Conservation (phyloP, 2,797 vertebrate genomes). For the Strix occidentalis region DNA sequence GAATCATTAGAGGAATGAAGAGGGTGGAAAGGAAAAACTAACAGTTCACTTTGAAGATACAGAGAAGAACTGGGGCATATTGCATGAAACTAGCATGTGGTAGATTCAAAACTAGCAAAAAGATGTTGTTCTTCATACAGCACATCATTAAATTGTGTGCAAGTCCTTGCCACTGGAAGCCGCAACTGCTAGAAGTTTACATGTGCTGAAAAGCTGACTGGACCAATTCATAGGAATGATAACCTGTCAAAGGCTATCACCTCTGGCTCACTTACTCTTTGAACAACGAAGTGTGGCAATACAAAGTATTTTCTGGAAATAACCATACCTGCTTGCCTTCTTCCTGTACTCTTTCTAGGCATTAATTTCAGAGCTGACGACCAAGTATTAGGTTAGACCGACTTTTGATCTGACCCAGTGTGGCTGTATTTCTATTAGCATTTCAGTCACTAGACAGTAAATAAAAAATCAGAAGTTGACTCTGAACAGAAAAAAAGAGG, state of each 20-base stretch:
- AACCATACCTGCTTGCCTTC: neutral
- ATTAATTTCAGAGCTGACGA: neutral
- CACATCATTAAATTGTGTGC: neutral
- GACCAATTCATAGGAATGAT: neutral
- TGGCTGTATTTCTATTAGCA: neutral
- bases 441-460: neutral
- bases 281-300: neutral
- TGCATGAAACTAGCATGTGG: neutral
- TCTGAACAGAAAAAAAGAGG: neutral
- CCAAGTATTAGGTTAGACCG: rapidly evolving
- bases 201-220: neutral
- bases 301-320: neutral
- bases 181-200: neutral
- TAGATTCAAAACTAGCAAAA: neutral
- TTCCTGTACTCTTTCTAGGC: neutral
- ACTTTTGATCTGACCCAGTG: neutral
- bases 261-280: neutral
- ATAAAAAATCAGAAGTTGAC: neutral
- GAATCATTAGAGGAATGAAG: neutral
- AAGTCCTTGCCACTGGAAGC: neutral
- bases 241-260: neutral
- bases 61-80: neutral
- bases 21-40: neutral
- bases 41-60: neutral
- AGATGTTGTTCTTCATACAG: neutral